Evolutionary conservation across 2,888 invertebrate species (phyloP).

Genomic region (Drosophila yooni): DNA sequence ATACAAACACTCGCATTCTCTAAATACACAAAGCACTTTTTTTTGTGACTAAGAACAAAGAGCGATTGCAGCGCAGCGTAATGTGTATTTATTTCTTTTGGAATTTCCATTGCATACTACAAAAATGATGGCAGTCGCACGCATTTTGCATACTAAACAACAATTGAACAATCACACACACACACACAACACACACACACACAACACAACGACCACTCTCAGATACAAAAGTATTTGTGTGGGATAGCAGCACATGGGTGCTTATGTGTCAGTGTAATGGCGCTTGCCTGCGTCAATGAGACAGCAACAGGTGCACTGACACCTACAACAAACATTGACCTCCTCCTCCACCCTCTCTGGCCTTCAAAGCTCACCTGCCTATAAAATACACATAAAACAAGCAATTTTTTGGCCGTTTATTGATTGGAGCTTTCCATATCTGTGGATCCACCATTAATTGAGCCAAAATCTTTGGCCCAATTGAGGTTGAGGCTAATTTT

Average conservation of each 20-base stretch:
- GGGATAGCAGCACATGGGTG: slow-evolving; percentile 31
- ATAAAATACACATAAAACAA: slow-evolving; percentile 3
- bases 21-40: neutral
- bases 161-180: slow-evolving; percentile 11
- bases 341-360: neutral
- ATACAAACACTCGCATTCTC: slow-evolving; percentile 17
- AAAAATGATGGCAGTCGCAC: slow-evolving; percentile 59
- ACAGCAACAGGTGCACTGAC: slow-evolving; percentile 70
- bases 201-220: neutral
- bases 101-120: slow-evolving; percentile 59
- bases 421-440: slow-evolving; percentile 31
- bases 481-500: slow-evolving; percentile 5
- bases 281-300: slow-evolving; percentile 46
- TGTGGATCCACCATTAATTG: slow-evolving; percentile 19
- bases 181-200: neutral
- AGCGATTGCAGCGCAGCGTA: slow-evolving; percentile 16
- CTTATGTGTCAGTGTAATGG: slow-evolving; percentile 44
- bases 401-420: slow-evolving; percentile 14
- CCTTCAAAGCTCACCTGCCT: neutral
- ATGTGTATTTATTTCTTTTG: slow-evolving; percentile 32
- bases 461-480: slow-evolving; percentile 3
- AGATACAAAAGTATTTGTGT: slow-evolving; percentile 36
- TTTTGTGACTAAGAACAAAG: slow-evolving; percentile 31
- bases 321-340: slow-evolving; percentile 17
- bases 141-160: slow-evolving; percentile 65